Percentiles rank a stretch among this genome's conserved stretches.
phyloP scores from a whole-genome alignment of 2,797 vertebrate genomes.

The Zalophus californianus region DNA sequence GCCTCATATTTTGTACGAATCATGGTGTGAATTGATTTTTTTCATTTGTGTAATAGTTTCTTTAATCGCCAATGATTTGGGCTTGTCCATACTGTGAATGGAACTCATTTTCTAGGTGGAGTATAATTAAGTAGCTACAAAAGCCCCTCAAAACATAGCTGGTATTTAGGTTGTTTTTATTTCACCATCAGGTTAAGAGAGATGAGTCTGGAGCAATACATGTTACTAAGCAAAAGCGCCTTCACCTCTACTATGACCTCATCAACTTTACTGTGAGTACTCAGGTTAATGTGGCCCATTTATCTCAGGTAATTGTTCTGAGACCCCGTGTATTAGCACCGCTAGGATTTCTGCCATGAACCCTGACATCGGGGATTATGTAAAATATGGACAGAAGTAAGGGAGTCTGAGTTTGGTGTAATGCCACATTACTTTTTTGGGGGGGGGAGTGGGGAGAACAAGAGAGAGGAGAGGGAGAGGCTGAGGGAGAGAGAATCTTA shows the following conservation, averaged over 20 bases:
- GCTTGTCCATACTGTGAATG: background rate
- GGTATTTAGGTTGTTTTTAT: background rate
- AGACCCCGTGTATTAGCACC: background rate
- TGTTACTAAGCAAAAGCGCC: constrained; percentile 97
- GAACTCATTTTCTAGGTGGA: constrained; percentile 1
- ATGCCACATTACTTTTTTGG: background rate
- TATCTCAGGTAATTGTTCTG: background rate
- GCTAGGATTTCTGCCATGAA: constrained; percentile 13
- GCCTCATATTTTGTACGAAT: constrained; percentile 35
- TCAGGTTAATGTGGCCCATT: background rate
- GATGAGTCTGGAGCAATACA: constrained; percentile 97
- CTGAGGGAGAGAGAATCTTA: background rate
- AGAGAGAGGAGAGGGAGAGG: background rate
- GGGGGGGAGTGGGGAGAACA: too few species aligned
- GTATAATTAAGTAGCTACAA: constrained; percentile 26
- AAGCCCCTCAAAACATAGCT: background rate
- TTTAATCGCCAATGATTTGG: background rate
- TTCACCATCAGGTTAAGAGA: constrained; percentile 93
- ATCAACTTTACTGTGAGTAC: constrained; percentile 96
- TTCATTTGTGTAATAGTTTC: constrained; percentile 23
- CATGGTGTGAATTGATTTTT: background rate
- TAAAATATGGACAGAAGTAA: background rate
- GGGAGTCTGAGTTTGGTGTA: background rate
- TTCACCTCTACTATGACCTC: constrained; percentile 96
- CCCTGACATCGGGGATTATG: background rate